These are phyloP conservation scores for Frieseomelitta varia DNA, from an alignment of 1,140 invertebrate genomes.

Conservation along the genomic window DNA sequence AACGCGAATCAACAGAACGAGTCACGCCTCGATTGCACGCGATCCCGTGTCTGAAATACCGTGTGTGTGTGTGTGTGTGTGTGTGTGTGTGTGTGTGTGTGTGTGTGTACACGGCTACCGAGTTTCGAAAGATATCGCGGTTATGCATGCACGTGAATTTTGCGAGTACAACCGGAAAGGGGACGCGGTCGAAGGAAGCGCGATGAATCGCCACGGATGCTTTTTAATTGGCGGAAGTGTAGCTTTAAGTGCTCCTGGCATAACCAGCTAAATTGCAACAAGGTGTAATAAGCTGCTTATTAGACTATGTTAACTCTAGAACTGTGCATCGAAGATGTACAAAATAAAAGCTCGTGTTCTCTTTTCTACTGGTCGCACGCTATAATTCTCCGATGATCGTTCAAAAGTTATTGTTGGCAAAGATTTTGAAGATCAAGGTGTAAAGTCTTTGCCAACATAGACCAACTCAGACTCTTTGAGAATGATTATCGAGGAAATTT, in stretches of 20 bases:
- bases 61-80: not conserved
- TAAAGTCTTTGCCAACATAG: too few relatives aligned
- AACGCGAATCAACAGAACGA: conserved; percentile 29
- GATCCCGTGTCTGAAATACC: conserved; percentile 15
- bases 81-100: not conserved
- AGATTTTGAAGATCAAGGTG: too few relatives aligned
- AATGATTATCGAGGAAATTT: too few relatives aligned
- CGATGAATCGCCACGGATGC: not conserved
- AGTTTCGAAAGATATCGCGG: conserved; percentile 1
- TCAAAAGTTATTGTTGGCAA: too few relatives aligned
- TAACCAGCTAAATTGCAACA: not conserved
- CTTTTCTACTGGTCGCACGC: too few relatives aligned
- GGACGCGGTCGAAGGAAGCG: not conserved
- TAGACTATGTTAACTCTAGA: too few relatives aligned
- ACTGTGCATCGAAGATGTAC: too few relatives aligned
- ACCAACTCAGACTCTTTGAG: too few relatives aligned
- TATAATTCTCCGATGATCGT: too few relatives aligned
- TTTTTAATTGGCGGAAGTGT: conserved; percentile 17
- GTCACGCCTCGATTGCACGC: conserved; percentile 49
- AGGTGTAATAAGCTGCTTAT: too few relatives aligned
- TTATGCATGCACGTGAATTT: not conserved
- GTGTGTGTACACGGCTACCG: not conserved
- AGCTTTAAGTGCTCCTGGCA: not conserved
- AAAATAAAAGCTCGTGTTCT: too few relatives aligned
- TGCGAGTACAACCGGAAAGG: not conserved